Conservation (phyloP, 2,797 vertebrate species). For the Anomalospiza imberbis region DNA sequence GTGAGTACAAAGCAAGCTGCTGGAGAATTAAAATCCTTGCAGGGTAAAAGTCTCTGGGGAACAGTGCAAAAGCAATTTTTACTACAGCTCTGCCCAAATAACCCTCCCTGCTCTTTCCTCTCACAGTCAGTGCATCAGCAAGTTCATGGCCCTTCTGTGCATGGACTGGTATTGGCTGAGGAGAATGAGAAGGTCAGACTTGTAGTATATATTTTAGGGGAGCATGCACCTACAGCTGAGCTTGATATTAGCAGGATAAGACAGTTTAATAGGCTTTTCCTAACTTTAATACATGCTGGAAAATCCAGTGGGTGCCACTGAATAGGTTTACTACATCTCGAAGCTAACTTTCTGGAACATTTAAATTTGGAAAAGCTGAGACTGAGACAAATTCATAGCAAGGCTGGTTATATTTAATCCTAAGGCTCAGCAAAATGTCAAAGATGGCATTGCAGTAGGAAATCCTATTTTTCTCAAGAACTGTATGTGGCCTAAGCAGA, state of each 20-base stretch:
- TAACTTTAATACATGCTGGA: background rate
- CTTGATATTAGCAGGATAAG: background rate
- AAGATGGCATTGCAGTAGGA: background rate
- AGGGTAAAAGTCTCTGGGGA: background rate
- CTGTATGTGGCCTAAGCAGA: background rate
- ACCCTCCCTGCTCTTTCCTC: background rate
- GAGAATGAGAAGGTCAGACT: background rate
- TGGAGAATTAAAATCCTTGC: background rate
- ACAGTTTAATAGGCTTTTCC: background rate
- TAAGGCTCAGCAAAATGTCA: constrained; percentile 15
- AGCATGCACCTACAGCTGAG: background rate
- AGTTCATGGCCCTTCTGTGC: background rate
- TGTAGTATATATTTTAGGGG: background rate
- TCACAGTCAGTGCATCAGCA: background rate
- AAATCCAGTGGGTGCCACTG: background rate
- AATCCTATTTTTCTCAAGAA: constrained; percentile 3
- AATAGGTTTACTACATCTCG: background rate
- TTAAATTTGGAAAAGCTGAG: constrained; percentile 17
- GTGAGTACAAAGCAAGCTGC: background rate
- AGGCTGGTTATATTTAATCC: constrained; percentile 37
- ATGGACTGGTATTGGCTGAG: accelerated
- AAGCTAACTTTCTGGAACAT: constrained; percentile 1
- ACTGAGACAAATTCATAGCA: background rate
- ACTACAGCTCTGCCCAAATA: background rate
- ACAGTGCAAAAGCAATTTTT: background rate